phyloP scores from a whole-genome alignment of 2,797 vertebrate species.

The Lateolabrax maculatus region DNA sequence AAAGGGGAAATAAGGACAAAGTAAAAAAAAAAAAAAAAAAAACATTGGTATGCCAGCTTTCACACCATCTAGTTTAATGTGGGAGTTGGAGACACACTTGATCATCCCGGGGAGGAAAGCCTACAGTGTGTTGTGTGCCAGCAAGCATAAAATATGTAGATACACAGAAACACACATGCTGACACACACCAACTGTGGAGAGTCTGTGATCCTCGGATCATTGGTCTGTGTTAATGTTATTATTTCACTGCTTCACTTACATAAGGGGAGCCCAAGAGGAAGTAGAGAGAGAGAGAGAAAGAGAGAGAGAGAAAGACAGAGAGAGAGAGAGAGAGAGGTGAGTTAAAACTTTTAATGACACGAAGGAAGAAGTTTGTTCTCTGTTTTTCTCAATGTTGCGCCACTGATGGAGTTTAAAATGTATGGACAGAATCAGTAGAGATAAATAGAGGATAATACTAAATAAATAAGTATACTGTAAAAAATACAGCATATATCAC shows the following conservation, averaged over 20 bases:
- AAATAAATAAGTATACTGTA: too few species aligned
- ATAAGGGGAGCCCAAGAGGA: too few species aligned
- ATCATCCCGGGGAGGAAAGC: neutral
- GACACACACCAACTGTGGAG: neutral
- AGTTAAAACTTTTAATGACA: too few species aligned
- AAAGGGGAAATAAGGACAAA: constrained; percentile 17
- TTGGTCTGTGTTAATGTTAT: neutral
- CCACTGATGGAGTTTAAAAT: too few species aligned
- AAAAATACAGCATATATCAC: too few species aligned
- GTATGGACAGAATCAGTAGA: too few species aligned
- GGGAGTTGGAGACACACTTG: neutral
- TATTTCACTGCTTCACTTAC: neutral
- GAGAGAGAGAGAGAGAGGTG: too few species aligned
- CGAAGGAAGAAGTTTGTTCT: too few species aligned
- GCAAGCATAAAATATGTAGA: neutral
- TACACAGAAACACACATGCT: neutral
- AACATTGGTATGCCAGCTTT: neutral
- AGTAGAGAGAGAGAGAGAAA: too few species aligned
- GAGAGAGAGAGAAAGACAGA: too few species aligned
- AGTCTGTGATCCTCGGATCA: neutral
- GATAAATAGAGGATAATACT: too few species aligned
- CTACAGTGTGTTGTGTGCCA: neutral
- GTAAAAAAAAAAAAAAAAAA: neutral
- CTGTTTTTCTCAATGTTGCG: too few species aligned
- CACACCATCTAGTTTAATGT: neutral